Base-by-base conservation (phyloP, 2,113 vertebrate species). In the Osmerus eperlanus region DNA sequence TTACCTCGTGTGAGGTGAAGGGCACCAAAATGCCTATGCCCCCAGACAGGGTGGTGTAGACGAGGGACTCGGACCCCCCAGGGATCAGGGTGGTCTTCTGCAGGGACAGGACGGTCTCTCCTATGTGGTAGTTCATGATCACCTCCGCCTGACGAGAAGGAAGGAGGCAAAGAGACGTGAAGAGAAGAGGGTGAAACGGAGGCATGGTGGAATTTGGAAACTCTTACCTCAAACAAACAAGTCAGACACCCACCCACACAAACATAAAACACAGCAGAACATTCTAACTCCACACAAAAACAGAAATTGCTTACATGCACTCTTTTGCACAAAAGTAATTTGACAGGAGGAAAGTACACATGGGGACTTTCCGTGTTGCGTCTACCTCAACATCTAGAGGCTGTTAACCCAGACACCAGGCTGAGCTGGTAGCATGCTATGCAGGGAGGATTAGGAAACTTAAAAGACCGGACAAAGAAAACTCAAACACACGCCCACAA, bases 1-100 rank as follows among this genome's bases (percentile, higher is more conserved):
- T n/a, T 81, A 98, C 97, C 94, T 98, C 97, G 0, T 99, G 97
- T 28, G 97, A 99, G 0, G 97, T 99, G 83, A 99, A 99, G 0
- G 97, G 97, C 61, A 99, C 97, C 65, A 99, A 87, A 67, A 99
- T 98, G 65, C 97, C 97, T 54, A 99, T 98, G 53, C 97, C 97
- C 21, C 97, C 97, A 0, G 97, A 99, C 51, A 99, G 85, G 0
- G 97, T 99, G 63, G 96, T 99, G 74, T 99, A 99, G 68, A 99
- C 97, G 47, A 99, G 93, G 0, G 97, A 99, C 74, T 99, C 97
- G 0, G 97, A 99, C 21, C 97, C 97, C 74, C 97, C 97, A 0
- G 97, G 97, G 70, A 99, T 99, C 62, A 98, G 91, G 0, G 97
- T 99, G 67, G 97, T 99, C 89, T 98, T 99, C 92, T 99, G 97